phyloP scores from a whole-genome alignment of 2,888 invertebrate genomes.

The Agriopis marginaria region DNA sequence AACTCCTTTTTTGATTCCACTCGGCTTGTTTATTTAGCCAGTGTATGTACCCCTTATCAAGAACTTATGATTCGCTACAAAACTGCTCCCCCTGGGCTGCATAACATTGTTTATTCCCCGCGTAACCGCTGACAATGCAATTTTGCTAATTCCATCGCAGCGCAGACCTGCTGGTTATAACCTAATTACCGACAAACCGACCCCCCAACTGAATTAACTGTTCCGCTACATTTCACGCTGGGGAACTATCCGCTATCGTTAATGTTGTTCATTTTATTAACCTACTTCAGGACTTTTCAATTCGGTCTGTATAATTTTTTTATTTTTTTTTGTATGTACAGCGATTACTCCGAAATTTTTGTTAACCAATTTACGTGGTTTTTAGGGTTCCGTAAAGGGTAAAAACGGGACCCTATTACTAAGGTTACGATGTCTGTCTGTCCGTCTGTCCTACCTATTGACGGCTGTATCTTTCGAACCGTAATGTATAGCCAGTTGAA shows the following conservation, averaged over 20 bases:
- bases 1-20: not conserved
- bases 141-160: slow-evolving; percentile 78
- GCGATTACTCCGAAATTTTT: no score
- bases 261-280: slow-evolving; percentile 6
- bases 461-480: no score
- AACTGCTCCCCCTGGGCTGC: slow-evolving; percentile 3
- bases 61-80: slow-evolving; percentile 8
- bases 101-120: slow-evolving; percentile 47
- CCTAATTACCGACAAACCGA: slow-evolving; percentile 79
- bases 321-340: no score
- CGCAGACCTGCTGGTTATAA: slow-evolving; percentile 64
- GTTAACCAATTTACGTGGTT: no score
- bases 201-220: slow-evolving; percentile 69
- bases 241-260: slow-evolving; percentile 22
- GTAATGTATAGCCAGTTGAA: no score
- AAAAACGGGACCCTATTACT: no score
- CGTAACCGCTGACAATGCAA: slow-evolving; percentile 73
- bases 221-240: slow-evolving; percentile 66
- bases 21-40: not conserved
- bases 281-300: no score
- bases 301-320: no score
- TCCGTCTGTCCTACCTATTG: no score
- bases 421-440: no score
- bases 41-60: not conserved
- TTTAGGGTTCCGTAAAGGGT: no score